These are phyloP conservation scores for Drosophila eohydei DNA, from an alignment of 2,888 invertebrate species.

Conservation along the genomic window DNA sequence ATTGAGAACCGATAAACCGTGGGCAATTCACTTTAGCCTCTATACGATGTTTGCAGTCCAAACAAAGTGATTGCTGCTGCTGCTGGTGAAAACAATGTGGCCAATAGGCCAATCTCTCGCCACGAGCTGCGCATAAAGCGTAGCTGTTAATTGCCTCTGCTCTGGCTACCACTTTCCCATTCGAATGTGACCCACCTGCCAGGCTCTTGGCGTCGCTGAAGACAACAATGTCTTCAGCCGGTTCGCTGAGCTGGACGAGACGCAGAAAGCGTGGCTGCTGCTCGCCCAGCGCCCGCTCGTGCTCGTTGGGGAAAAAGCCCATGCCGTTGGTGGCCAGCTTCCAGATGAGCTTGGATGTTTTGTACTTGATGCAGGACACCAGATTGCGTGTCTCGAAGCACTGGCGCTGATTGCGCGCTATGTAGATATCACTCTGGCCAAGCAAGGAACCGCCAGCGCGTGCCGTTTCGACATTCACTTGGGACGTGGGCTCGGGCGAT, in stretches of 20 bases:
- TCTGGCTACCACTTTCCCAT: conserved; percentile 38
- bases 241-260: conserved; percentile 81
- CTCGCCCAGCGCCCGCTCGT: conserved; percentile 69
- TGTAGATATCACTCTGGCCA: conserved; percentile 78
- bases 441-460: conserved; percentile 45
- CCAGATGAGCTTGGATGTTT: conserved; percentile 81
- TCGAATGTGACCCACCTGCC: conserved; percentile 71
- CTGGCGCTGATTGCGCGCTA: conserved; percentile 79
- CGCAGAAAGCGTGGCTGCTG: conserved; percentile 66
- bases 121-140: conserved; percentile 35
- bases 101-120: conserved; percentile 22
- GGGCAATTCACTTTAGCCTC: background rate
- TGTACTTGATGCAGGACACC: conserved; percentile 83
- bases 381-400: conserved; percentile 80
- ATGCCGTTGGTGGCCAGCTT: conserved; percentile 82
- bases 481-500: background rate
- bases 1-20: conserved; percentile 11
- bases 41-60: conserved; percentile 19
- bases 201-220: conserved; percentile 80
- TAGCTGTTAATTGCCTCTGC: conserved; percentile 36
- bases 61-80: conserved; percentile 4
- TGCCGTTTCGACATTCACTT: background rate
- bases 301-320: conserved; percentile 82
- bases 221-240: conserved; percentile 74
- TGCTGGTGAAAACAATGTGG: conserved; percentile 30